phyloP scores from a whole-genome alignment of 2,888 invertebrate genomes.

The Dicyrtomina minuta region DNA sequence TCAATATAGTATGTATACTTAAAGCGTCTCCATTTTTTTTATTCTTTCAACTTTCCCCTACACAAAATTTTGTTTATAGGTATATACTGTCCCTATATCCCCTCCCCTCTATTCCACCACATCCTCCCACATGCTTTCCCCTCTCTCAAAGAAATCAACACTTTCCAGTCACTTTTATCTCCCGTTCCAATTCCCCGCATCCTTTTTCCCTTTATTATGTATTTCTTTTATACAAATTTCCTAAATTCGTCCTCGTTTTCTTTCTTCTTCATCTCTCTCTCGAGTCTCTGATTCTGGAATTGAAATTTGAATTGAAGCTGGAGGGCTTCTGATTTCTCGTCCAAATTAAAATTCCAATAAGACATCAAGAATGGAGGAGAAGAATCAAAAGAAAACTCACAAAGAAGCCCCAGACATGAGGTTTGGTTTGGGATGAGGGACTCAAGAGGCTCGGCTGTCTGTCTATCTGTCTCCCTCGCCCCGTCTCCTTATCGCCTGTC shows the following conservation, averaged over 20 bases:
- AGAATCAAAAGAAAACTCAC: background rate
- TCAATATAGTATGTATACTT: no score
- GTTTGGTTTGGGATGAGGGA: background rate
- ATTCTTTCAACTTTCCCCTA: no score
- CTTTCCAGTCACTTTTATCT: background rate
- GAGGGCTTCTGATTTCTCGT: conserved; percentile 21
- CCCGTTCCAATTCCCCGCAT: background rate
- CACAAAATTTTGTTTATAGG: no score
- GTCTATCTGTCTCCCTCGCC: background rate
- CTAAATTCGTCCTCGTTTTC: conserved; percentile 4
- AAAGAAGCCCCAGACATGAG: background rate
- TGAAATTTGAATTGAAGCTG: background rate
- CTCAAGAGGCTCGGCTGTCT: background rate
- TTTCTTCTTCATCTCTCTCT: background rate
- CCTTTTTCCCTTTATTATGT: background rate
- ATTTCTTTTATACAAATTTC: no score
- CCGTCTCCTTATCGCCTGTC: background rate
- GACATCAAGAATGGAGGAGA: background rate
- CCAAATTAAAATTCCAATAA: conserved; percentile 29
- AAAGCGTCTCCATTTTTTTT: no score
- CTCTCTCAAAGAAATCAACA: background rate
- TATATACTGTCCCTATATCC: no score
- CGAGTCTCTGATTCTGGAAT: background rate
- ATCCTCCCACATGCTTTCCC: no score
- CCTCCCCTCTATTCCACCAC: no score